A percentile compares a stretch with the other conserved stretches of the same genome.
phyloP scores from a whole-genome alignment of 92 coral and sea anemone genomes.

The Nematostella vectensis region DNA sequence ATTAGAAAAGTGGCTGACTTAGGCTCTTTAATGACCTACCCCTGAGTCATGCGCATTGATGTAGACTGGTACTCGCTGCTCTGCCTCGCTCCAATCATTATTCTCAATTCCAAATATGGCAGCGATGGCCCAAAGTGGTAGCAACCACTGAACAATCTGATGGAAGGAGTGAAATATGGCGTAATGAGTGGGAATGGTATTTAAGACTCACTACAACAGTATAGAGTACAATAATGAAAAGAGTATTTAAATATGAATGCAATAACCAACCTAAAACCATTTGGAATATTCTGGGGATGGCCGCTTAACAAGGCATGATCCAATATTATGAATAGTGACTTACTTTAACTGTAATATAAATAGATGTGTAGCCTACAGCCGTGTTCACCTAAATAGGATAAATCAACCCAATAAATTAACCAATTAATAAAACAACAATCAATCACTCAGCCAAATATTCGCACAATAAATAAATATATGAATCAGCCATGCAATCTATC shows the following conservation, averaged over 20 bases:
- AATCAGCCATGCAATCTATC: too few relatives aligned
- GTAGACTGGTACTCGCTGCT: slow-evolving; percentile 43
- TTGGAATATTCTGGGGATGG: too few relatives aligned
- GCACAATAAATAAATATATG: too few relatives aligned
- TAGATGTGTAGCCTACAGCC: slow-evolving; percentile 77
- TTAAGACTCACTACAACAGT: not conserved
- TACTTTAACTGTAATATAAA: slow-evolving; percentile 88
- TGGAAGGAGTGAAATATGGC: not conserved
- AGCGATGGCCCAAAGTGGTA: slow-evolving; percentile 93
- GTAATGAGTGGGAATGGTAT: not conserved
- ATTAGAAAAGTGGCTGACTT: too few relatives aligned
- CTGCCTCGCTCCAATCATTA: slow-evolving; percentile 38
- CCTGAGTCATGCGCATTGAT: slow-evolving; percentile 46
- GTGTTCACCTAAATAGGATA: slow-evolving; percentile 42
- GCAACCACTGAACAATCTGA: slow-evolving; percentile 83
- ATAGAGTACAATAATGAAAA: too few relatives aligned
- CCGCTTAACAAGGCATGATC: too few relatives aligned
- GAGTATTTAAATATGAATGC: too few relatives aligned
- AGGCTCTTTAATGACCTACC: slow-evolving; percentile 40
- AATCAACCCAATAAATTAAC: too few relatives aligned
- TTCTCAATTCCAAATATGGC: slow-evolving; percentile 84
- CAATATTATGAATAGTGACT: too few relatives aligned
- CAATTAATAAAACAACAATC: too few relatives aligned
- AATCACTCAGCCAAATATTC: too few relatives aligned
- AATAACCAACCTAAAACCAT: too few relatives aligned